A percentile compares a stretch with the other conserved stretches of the same genome.
These are phyloP conservation scores for Eilema depressum DNA, from an alignment of 2,888 invertebrate genomes.

Conservation along the genomic window DNA sequence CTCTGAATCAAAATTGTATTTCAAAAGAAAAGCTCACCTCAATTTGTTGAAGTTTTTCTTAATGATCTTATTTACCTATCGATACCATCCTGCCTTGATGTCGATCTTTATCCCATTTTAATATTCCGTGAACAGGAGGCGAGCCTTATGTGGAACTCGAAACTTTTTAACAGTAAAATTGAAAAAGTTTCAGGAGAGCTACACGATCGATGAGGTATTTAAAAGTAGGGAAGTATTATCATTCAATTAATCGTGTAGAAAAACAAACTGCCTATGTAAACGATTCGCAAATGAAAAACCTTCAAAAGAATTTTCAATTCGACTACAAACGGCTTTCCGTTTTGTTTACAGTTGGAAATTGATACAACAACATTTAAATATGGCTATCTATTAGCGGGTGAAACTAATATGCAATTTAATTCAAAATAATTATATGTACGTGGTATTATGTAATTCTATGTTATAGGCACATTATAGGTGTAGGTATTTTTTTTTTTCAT, in stretches of 20 bases:
- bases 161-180: slow-evolving; percentile 30
- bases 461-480: too few species aligned
- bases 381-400: too few species aligned
- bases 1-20: neutral
- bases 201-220: slow-evolving; percentile 17
- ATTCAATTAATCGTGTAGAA: slow-evolving; percentile 16
- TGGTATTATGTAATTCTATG: too few species aligned
- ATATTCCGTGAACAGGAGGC: neutral
- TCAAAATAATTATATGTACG: neutral
- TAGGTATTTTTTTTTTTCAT: too few species aligned
- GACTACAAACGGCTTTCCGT: too few species aligned
- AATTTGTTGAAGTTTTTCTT: neutral
- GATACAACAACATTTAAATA: too few species aligned
- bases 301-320: slow-evolving; percentile 10
- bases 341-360: too few species aligned
- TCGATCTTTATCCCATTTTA: neutral
- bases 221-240: slow-evolving; percentile 23
- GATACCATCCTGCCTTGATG: neutral
- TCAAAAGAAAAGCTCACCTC: neutral
- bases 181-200: slow-evolving; percentile 36
- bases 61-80: neutral
- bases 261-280: neutral
- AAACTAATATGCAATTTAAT: too few species aligned
- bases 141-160: neutral
- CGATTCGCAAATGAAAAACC: slow-evolving; percentile 2